Evolutionary conservation across 1,140 invertebrate genomes (phyloP).

Genomic region (Nixonia krombeini): DNA sequence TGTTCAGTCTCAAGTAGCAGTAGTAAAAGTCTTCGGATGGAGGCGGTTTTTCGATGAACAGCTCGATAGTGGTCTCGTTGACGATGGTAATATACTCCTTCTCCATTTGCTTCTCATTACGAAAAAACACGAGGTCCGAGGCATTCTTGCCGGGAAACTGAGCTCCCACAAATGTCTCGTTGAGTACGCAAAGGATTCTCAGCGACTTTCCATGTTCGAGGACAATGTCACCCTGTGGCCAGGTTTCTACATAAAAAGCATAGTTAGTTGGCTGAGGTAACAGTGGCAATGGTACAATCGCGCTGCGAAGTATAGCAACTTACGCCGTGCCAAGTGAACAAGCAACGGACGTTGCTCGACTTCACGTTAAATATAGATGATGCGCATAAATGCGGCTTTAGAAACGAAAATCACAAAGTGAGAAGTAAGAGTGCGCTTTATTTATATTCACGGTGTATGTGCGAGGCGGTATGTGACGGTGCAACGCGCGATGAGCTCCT

Average conservation of each 20-base stretch:
- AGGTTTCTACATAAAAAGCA: conserved; percentile 62
- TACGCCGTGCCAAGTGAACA: no score
- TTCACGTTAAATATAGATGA: conserved; percentile 44
- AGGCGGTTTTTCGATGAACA: conserved; percentile 66
- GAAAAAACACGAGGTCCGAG: conserved; percentile 67
- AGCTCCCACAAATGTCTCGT: conserved; percentile 57
- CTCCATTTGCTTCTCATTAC: conserved; percentile 60
- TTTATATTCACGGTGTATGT: conserved; percentile 51
- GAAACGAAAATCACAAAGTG: conserved; percentile 61
- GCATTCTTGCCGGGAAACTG: conserved; percentile 63
- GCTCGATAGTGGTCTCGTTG: conserved; percentile 70
- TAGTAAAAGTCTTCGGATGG: conserved; percentile 64
- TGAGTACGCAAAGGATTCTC: conserved; percentile 70
- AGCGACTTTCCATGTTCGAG: conserved; percentile 69
- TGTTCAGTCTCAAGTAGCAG: conserved; percentile 62
- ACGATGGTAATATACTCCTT: conserved; percentile 63
- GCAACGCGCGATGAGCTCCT: no score
- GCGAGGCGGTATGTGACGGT: no score
- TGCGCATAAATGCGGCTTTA: conserved; percentile 59
- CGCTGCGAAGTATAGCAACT: not conserved
- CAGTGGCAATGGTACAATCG: not conserved
- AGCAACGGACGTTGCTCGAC: conserved; percentile 3
- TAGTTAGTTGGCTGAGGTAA: not conserved
- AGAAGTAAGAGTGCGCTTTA: conserved; percentile 57
- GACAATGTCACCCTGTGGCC: conserved; percentile 71